Base-by-base conservation (phyloP, 1,140 invertebrate genomes). In the Dinoponera quadriceps region DNA sequence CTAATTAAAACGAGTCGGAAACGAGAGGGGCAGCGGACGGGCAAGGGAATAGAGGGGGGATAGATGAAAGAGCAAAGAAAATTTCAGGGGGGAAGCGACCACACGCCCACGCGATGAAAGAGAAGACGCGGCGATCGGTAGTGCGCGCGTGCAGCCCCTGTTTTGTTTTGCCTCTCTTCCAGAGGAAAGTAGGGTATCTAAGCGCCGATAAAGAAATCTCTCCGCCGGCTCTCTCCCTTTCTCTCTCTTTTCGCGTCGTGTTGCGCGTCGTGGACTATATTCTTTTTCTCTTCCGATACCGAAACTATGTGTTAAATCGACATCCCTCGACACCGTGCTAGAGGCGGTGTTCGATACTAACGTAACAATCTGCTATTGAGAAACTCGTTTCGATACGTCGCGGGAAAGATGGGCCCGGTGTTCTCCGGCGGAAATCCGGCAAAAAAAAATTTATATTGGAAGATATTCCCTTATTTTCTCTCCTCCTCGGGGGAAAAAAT, bases 151-250 rank as follows among this genome's bases (percentile, higher is more conserved):
- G 83, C 54, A 80, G 69, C 55, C 57, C 73, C 62, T 48, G 83
- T 85, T 88, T 88, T 85, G 87, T 85, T 85, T 88, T 49, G 57
- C 51, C 60, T 9, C 59, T 9, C 59, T 48, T n/a, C 49, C 51
- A 27, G 65, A 59, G 38, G 38, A 65, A 88, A 88, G 78, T 88
- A 88, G 87, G 87, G 77, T 88, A 88, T 88, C 87, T 88, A 88
- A 85, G 69, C 83, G 68, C 77, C 80, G 87, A 88, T 88, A 88
- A 88, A 83, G 83, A 88, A 88, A 88, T 88, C 87, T 73, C 60
- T 18, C 51, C 84, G 74, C 27, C 68, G 68, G 82, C 68, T 62
- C 78, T 59, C 54, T 27, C 38, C 11, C 38, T 9, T 9, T 44
- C 38, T 9, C 38, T 44, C 38, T 68, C 75, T 55, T 62, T 25